Percentiles rank a stretch among this genome's conserved stretches.
Conservation (phyloP, 2,888 invertebrate species). For the Phasia obesa region DNA sequence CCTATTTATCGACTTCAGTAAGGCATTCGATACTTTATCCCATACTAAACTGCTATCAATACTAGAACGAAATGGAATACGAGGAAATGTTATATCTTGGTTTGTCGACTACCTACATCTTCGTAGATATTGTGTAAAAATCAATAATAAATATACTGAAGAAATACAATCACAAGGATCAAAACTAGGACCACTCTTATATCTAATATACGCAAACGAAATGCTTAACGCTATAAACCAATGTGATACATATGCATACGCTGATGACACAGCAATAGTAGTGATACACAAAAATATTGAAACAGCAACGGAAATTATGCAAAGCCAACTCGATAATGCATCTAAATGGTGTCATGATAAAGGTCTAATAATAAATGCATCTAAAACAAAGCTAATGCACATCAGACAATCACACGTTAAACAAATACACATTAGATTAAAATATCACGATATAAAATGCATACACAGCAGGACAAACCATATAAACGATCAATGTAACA, state of each 20-base stretch:
- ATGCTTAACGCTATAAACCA: not conserved
- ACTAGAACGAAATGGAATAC: not conserved
- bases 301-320: not conserved
- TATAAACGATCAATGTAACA: no score
- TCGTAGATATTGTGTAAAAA: not conserved
- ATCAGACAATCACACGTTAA: not conserved
- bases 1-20: not conserved
- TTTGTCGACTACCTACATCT: not conserved
- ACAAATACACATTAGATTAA: not conserved
- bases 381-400: not conserved
- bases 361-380: not conserved
- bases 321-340: not conserved
- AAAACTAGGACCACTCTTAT: not conserved
- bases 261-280: not conserved
- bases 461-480: no score
- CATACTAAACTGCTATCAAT: not conserved
- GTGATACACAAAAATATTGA: not conserved
- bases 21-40: not conserved
- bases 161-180: not conserved
- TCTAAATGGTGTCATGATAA: constrained; percentile 3
- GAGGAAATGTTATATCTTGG: not conserved
- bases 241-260: no score
- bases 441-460: no score
- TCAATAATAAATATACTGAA: not conserved
- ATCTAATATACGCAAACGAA: not conserved